Base-by-base conservation (phyloP, 2,888 invertebrate species). In the Galeruca laticollis region DNA sequence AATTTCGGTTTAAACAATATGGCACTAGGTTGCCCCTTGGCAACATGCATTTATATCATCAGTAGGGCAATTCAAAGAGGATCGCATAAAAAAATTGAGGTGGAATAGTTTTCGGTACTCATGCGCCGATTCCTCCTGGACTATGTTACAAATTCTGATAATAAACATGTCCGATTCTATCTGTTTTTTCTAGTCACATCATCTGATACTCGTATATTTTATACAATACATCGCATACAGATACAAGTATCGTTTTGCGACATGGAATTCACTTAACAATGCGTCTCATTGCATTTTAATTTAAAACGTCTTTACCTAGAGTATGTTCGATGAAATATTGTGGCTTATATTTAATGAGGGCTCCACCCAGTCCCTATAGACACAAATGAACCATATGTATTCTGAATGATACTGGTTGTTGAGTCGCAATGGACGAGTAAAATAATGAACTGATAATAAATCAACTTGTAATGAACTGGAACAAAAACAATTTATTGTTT, bases 261-360 rank as follows among this genome's bases (percentile, higher is more conserved):
- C n/a, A 15, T 6, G 43, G 47, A 18, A 18, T 8, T 15, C 18
- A 18, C 47, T 15, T 47, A 47, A 47, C 47, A 47, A 47, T 47
- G 18, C 15, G 47, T 47, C 47, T 47, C 18, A 47, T 15, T n/a
- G 47, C 47, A 47, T 18, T 47, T 47, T 47, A 47, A 47, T 47
- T 47, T 47, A 47, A 47, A 47, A n/a, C 47, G 47, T 47, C 47
- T 47, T 47, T 47, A 13, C 37, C 11, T 37, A 37, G 37, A 10
- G 37, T 37, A 47, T 15, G 5, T 47, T 47, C 3, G 2, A 18
- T 47, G 15, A 18, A 15, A 43, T 43, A 43, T 43, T n/a, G 43
- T 43, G 2, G 8, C 37, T 37, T 37, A 10, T 37, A 6, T 1
- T 2, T 43, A 43, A 43, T 43, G 43, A 15, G 15, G 47, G 18